Percentiles rank a stretch among this genome's conserved stretches.
These are phyloP conservation scores for Neotoma lepida DNA, from an alignment of 2,113 vertebrate genomes.

Conservation along the genomic window DNA sequence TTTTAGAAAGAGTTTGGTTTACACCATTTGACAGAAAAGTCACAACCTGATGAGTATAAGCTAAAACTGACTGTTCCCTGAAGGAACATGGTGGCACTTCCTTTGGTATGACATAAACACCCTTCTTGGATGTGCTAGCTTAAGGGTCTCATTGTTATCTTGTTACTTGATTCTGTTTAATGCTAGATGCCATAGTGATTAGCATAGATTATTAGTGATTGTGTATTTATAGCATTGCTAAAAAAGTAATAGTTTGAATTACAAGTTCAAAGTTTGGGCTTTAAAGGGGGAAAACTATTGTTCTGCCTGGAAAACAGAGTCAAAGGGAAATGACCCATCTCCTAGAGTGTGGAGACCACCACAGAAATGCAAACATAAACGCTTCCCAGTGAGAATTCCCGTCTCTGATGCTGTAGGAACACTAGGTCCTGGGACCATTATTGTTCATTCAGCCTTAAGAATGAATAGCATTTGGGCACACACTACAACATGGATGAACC, in stretches of 20 bases:
- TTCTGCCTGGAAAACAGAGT: neutral
- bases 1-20: neutral
- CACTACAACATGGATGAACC: neutral
- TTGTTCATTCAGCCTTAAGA: constrained; percentile 40
- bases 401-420: neutral
- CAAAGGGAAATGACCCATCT: neutral
- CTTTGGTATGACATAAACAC: neutral
- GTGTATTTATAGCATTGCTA: neutral
- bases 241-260: neutral
- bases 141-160: neutral
- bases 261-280: neutral
- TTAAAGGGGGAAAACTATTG: neutral
- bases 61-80: neutral
- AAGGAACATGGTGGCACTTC: fast-evolving
- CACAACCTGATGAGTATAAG: neutral
- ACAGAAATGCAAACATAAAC: neutral
- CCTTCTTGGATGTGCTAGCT: neutral
- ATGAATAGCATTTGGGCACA: neutral
- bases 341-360: neutral
- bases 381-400: neutral
- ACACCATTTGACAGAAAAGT: neutral
- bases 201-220: neutral
- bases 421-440: neutral
- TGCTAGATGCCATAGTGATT: neutral
- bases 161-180: neutral